Evolutionary conservation across 2,113 vertebrate species (phyloP).

Genomic region (Actinemys pallida): DNA sequence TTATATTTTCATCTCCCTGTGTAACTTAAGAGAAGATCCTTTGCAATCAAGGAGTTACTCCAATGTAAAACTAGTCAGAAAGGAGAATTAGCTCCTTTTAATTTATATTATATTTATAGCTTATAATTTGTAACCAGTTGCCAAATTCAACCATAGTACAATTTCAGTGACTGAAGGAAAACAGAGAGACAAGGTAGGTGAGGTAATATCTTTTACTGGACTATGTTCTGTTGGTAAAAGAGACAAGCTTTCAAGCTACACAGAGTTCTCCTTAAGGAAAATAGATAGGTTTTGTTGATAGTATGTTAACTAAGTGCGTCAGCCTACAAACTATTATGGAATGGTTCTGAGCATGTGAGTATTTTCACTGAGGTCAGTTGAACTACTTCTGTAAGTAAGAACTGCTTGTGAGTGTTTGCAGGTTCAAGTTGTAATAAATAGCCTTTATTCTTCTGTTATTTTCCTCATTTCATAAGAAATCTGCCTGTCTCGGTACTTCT

Average conservation of each 20-base stretch:
- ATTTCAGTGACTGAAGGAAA: background rate
- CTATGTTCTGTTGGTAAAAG: background rate
- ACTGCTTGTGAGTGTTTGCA: conserved; percentile 1
- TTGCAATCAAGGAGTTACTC: background rate
- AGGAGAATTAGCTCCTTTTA: background rate
- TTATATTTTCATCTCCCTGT: background rate
- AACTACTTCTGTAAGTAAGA: conserved; percentile 32
- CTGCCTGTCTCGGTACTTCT: conserved; percentile 3
- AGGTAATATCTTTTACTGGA: background rate
- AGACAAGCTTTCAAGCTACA: background rate
- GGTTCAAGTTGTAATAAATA: conserved; percentile 17
- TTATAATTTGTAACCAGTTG: background rate
- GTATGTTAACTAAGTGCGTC: background rate
- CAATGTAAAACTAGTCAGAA: background rate
- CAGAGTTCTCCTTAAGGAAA: background rate
- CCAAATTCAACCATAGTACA: background rate
- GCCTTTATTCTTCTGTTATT: background rate
- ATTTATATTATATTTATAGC: background rate
- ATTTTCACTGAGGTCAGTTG: conserved; percentile 11
- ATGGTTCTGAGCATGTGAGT: background rate
- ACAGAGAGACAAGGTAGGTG: background rate
- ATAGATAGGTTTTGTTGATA: background rate
- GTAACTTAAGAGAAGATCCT: background rate
- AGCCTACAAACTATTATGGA: background rate
- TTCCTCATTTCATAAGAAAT: conserved; percentile 28